Percentiles rank a stretch among this genome's conserved stretches.
phyloP scores from a whole-genome alignment of 2,113 vertebrate genomes.

The Pagrus major region DNA sequence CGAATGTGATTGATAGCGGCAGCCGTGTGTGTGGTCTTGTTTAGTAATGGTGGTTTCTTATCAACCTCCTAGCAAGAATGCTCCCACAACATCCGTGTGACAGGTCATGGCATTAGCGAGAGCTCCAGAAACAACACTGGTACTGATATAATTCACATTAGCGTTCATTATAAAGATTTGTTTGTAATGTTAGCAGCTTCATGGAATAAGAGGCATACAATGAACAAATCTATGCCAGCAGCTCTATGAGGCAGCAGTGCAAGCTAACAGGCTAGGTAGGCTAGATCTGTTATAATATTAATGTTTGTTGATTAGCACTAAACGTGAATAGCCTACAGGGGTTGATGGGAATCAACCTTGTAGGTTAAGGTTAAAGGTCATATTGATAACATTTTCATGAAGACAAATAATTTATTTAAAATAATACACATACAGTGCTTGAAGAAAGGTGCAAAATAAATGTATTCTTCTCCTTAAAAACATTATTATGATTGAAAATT shows the following conservation, averaged over 20 bases:
- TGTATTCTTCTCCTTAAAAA: too few relatives aligned
- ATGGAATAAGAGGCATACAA: not conserved
- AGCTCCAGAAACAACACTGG: not conserved
- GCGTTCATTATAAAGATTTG: not conserved
- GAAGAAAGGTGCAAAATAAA: too few relatives aligned
- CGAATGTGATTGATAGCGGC: conserved; percentile 17
- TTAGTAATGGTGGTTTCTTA: conserved; percentile 11
- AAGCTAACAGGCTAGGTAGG: not conserved
- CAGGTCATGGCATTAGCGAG: not conserved
- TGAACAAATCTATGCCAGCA: not conserved
- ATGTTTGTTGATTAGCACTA: not conserved
- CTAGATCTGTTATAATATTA: not conserved
- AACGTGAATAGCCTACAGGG: too few relatives aligned
- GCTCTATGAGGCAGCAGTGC: not conserved
- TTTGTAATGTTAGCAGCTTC: not conserved
- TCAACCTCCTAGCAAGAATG: not conserved
- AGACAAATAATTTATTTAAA: too few relatives aligned
- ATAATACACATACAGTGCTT: too few relatives aligned
- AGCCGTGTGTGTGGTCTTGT: conserved; percentile 12
- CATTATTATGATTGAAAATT: too few relatives aligned
- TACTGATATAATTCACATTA: not conserved
- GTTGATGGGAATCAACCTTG: too few relatives aligned
- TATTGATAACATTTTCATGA: too few relatives aligned
- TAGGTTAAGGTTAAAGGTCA: too few relatives aligned
- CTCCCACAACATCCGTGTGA: not conserved